Base-by-base conservation (phyloP, 2,797 vertebrate species). In the Staurois parvus region DNA sequence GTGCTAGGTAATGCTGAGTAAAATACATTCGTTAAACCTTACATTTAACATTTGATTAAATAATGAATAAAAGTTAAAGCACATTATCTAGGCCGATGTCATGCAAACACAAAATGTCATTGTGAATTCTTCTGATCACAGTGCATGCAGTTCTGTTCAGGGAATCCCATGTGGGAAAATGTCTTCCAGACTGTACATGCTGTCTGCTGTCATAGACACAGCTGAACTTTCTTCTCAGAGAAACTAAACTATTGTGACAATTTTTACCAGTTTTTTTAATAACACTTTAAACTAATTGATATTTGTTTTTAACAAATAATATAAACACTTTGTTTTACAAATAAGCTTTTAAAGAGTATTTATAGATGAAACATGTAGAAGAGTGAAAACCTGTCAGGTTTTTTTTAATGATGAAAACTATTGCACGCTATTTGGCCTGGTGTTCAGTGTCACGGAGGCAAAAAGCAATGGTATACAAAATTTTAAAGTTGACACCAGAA, bases 121-220 rank as follows among this genome's bases (percentile, higher is more conserved):
- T 81, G 76, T 30, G 7, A 52, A 75, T 52, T 13, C 40, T 69
- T 9, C 21, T 15, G 67, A 80, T 80, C 67, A 37, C 67, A 81
- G 68, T 72, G 79, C 68, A 21, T 72, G 32, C 68, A 37, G 79
- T 81, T 40, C 48, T 21, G 79, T 72, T 72, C 68, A 70, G 79
- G 24, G 67, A 30, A 80, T 26, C 52, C 67, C 48, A 29, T 24
- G 17, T 10, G 79, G 68, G 77, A 30, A 72, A 59, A 28, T 42
- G 48, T 2, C 42, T 79, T 19, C n/a, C 19, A 68, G 1, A 69
- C 40, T 30, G 42, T 48, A 79, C 42, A 21, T 10, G 28, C 64
- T 79, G 67, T 30, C 59, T 81, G 34, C 79, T 72, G 67, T 56
- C 34, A 72, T 24, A 66, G 24, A 64, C n/a, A 66, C 28, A 26